Evolutionary conservation across 1,140 invertebrate genomes (phyloP).

Genomic region (Heliconius hewitsoni): DNA sequence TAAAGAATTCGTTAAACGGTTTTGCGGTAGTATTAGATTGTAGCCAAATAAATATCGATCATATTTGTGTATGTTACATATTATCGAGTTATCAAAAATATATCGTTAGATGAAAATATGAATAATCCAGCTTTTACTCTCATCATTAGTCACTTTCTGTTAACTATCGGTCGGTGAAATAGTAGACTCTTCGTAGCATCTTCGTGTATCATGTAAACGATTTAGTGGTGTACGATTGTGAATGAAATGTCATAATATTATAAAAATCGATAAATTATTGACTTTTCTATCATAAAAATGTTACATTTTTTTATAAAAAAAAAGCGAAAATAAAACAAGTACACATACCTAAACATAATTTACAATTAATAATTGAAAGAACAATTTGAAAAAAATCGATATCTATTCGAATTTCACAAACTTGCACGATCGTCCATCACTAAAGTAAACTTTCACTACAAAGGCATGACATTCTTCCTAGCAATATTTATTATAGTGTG

Average conservation of each 20-base stretch:
- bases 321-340: not conserved
- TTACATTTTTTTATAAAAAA: not conserved
- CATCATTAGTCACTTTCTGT: conserved; percentile 55
- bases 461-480: conserved; percentile 46
- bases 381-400: not conserved
- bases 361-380: not conserved
- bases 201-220: conserved; percentile 55
- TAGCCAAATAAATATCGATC: conserved; percentile 71
- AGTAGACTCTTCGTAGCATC: conserved; percentile 67
- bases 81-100: conserved; percentile 71
- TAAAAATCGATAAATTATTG: not conserved
- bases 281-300: not conserved
- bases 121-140: conserved; percentile 68
- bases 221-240: conserved; percentile 7
- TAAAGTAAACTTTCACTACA: conserved; percentile 69
- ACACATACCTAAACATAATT: not conserved
- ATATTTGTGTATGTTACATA: conserved; percentile 73
- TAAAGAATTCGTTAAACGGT: conserved; percentile 70
- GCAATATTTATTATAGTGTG: conserved; percentile 46
- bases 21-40: conserved; percentile 72
- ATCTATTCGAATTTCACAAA: not conserved
- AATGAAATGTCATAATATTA: not conserved
- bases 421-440: conserved; percentile 44
- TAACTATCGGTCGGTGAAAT: conserved; percentile 48
- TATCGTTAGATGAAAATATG: conserved; percentile 72